Evolutionary conservation across 2,797 vertebrate genomes (phyloP).

Genomic region (Paramormyrops hopkinsi): DNA sequence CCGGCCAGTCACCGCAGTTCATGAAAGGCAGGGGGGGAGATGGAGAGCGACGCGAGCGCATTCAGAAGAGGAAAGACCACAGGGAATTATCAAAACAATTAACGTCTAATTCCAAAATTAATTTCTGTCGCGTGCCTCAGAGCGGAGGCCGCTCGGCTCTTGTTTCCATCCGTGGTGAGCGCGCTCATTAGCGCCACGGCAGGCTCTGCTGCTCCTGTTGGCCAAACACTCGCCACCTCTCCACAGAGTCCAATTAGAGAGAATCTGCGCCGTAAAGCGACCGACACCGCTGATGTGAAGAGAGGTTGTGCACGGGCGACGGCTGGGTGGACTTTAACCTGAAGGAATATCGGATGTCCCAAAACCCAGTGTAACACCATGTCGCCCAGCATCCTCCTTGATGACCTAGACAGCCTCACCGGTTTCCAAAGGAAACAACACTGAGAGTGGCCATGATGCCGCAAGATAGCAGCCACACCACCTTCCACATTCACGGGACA

Average conservation of each 20-base stretch:
- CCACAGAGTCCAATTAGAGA: constrained; percentile 32
- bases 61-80: constrained; percentile 54
- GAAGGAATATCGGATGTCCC: not conserved
- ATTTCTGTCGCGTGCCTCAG: constrained; percentile 75
- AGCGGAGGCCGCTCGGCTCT: constrained; percentile 72
- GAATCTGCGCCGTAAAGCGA: not conserved
- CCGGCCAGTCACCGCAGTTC: constrained; percentile 24
- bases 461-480: not conserved
- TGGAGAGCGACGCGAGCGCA: constrained; percentile 34
- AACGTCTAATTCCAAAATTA: constrained; percentile 82
- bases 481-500: not conserved
- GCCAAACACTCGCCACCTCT: constrained; percentile 29
- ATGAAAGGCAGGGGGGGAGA: constrained; percentile 39
- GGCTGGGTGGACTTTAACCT: not conserved
- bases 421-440: not conserved
- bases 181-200: constrained; percentile 61
- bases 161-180: constrained; percentile 74
- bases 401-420: not conserved
- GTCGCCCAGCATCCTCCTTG: not conserved
- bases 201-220: constrained; percentile 47
- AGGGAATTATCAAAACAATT: constrained; percentile 93
- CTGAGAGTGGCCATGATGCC: not conserved
- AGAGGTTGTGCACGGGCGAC: not conserved
- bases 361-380: not conserved
- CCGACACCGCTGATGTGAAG: not conserved